Base-by-base conservation (phyloP, 2,113 vertebrate genomes). In the Apodemus speciosus region DNA sequence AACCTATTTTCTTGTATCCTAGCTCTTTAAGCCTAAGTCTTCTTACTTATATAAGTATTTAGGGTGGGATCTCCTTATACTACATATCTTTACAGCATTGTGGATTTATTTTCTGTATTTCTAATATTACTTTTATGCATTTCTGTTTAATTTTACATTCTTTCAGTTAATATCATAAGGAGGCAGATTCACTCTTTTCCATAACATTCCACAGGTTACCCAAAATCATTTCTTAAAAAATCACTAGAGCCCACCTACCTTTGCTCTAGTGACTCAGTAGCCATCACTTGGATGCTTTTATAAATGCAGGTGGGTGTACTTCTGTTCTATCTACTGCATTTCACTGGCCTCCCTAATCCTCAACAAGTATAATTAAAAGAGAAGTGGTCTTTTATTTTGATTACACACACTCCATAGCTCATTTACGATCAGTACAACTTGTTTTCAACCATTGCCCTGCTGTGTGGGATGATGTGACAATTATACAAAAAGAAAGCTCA, bases 381-480 rank as follows among this genome's bases (percentile, higher is more conserved):
- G 2, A 89, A 62, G 43, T 49, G 56, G 7, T 49, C 56, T n/a
- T n/a, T 7, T 27, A 0, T 79, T 81, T 89, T 53, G 76, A 68
- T 66, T 56, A 51, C 9, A 88, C 0, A 66, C 1, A 6, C 1
- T 75, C 53, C 27, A 15, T n/a, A n/a, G n/a, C 62, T 88, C 88
- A 30, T 81, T 86, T 84, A 62, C 30, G 51, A 43, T 68, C 3
- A 38, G 11, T 35, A 79, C 35, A 80, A 11, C 64, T 91, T 60
- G 38, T 96, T 7, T 40, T 51, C 92, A 18, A 0, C 62, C 7
- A 71, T 66, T 69, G 66, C 32, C 85, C 62, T 49, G 91, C 88
- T 94, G 27, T 86, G 88, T 97, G 92, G 97, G 85, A 66, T 96
- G 43, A 96, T 89, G n/a, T 95, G 92, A 56, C 96, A 96, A 51